Base-by-base conservation (phyloP, 2,113 vertebrate genomes). In the Aptenodytes forsteri region DNA sequence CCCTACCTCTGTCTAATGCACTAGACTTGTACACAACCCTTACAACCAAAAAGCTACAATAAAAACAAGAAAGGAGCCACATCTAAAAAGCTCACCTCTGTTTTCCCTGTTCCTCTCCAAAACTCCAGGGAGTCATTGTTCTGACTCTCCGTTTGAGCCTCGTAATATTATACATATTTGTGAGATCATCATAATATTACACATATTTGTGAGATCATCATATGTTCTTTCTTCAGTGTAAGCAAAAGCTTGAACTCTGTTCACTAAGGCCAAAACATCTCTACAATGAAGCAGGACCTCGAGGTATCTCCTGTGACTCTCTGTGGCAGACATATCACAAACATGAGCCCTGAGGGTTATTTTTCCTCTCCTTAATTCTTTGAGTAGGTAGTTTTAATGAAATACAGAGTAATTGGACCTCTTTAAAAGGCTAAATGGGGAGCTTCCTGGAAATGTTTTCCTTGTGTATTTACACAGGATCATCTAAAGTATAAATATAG, bases 371-470 rank as follows among this genome's bases (percentile, higher is more conserved):
- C 46, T 80, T 89, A 77, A 91, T 91, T 91, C 25, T 72, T 67
- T 91, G 66, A 85, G 34, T 71, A 89, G 38, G 26, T n/a, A 83
- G 82, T 58, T 89, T 83, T 93, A 78, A 88, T 83, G 76, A 97
- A 93, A 88, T 70, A 66, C 50, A 49, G 55, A 73, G 50, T 79
- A 80, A 93, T 42, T 11, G 9, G 44, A 40, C 10, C 3, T 78
- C 65, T 66, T 87, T 58, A 66, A 89, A 95, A 89, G 54, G 76
- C 42, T 87, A 89, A 91, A 89, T 12, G 20, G 12, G 11, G 46
- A 89, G 13, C n/a, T 97, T 93, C 94, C 83, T 76, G 61, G 96
- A 95, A 97, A 85, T 92, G 62, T 96, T 95, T 96, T 94, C 71
- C 84, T 55, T 50, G 2, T 84, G 38, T 79, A 65, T 92, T 93